Conservation (phyloP, 2,888 invertebrate species). For the Ennomos fuscantarius region DNA sequence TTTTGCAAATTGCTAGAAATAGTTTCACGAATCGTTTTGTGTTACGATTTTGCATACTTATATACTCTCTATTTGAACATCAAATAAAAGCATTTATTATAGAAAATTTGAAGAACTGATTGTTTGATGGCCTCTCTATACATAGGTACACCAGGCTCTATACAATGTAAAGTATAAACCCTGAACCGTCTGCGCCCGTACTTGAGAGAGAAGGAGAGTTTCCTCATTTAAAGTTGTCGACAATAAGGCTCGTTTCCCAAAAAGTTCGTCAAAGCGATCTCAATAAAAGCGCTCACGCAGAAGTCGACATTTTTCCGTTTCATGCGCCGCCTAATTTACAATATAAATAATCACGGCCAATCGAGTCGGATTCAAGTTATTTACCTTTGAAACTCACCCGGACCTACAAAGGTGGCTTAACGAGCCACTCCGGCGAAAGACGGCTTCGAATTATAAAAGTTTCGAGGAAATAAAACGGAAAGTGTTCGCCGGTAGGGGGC, state of each 20-base stretch:
- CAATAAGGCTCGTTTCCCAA: slow-evolving; percentile 33
- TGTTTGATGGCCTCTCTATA: not conserved
- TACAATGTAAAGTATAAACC: not conserved
- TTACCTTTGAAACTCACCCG: slow-evolving; percentile 59
- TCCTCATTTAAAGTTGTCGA: slow-evolving; percentile 28
- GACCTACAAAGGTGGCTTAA: slow-evolving; percentile 68
- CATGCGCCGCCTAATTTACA: slow-evolving; percentile 58
- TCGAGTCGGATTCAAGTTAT: slow-evolving; percentile 60
- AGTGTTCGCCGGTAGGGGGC: slow-evolving; percentile 45
- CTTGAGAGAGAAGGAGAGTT: slow-evolving; percentile 11
- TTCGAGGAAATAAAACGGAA: slow-evolving; percentile 54
- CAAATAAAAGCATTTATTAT: no score
- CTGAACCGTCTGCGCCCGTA: slow-evolving; percentile 1
- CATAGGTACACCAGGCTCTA: no score
- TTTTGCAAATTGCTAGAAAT: slow-evolving; percentile 29
- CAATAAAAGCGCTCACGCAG: slow-evolving; percentile 27
- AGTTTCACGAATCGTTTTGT: slow-evolving; percentile 12
- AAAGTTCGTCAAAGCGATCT: slow-evolving; percentile 34
- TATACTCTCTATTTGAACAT: no score
- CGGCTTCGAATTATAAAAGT: slow-evolving; percentile 57
- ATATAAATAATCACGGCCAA: slow-evolving; percentile 68
- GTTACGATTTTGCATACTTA: slow-evolving; percentile 1
- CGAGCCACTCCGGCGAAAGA: slow-evolving; percentile 57
- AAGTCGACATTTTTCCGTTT: slow-evolving; percentile 39
- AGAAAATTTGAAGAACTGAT: no score